Percentiles rank a stretch among this genome's conserved stretches.
Conservation (phyloP, 2,113 vertebrate genomes). For the Puma concolor region DNA sequence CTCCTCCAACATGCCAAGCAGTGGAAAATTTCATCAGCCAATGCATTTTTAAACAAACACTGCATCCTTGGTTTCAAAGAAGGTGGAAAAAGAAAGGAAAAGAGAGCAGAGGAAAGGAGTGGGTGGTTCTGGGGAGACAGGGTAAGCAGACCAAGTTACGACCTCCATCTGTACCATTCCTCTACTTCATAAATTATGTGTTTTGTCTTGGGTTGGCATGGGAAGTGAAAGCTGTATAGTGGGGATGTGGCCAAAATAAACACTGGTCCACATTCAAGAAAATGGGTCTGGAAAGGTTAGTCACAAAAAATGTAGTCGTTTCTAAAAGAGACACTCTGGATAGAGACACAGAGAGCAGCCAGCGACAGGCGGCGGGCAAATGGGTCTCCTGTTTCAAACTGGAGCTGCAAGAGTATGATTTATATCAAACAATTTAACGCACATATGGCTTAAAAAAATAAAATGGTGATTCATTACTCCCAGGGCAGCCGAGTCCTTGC, state of each 20-base stretch:
- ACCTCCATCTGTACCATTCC: slow-evolving; percentile 77
- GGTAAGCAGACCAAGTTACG: slow-evolving; percentile 67
- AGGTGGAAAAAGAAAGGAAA: slow-evolving; percentile 59
- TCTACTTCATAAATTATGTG: slow-evolving; percentile 79
- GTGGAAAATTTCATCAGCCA: slow-evolving; percentile 75
- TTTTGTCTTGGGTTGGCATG: slow-evolving; percentile 82
- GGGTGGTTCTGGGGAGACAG: slow-evolving; percentile 72
- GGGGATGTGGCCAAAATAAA: slow-evolving; percentile 84
- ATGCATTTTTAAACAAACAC: slow-evolving; percentile 82
- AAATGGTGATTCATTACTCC: slow-evolving; percentile 84
- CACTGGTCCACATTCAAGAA: slow-evolving; percentile 82
- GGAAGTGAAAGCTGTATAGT: slow-evolving; percentile 77
- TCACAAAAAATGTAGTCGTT: slow-evolving; percentile 82
- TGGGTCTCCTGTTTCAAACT: slow-evolving; percentile 84
- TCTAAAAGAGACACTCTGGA: slow-evolving; percentile 76
- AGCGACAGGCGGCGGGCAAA: slow-evolving; percentile 80
- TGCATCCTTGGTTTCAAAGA: slow-evolving; percentile 74
- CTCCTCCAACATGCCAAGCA: slow-evolving; percentile 70
- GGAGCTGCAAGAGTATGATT: slow-evolving; percentile 82
- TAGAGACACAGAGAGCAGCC: slow-evolving; percentile 71
- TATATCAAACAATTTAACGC: slow-evolving; percentile 84
- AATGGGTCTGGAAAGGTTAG: slow-evolving; percentile 84
- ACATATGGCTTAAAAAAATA: slow-evolving; percentile 85
- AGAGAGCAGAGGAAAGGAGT: slow-evolving; percentile 58
- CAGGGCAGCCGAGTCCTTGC: slow-evolving; percentile 68